Evolutionary conservation across 2,888 invertebrate genomes (phyloP).

Genomic region (Byasa hedistus): DNA sequence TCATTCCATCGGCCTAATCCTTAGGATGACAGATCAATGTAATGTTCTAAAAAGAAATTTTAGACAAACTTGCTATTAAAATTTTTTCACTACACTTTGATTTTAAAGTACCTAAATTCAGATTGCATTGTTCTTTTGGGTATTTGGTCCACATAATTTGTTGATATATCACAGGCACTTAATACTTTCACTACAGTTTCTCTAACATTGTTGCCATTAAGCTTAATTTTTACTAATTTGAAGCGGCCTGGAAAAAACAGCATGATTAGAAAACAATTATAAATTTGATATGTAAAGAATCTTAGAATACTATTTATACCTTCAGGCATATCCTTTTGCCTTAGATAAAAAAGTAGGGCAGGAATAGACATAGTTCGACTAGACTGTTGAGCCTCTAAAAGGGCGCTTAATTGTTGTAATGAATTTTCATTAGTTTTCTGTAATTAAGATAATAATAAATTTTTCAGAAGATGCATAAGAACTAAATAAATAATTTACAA

Average conservation of each 20-base stretch:
- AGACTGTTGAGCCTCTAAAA: slow-evolving; percentile 88
- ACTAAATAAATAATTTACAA: too few species aligned
- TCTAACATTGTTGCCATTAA: slow-evolving; percentile 84
- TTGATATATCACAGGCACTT: slow-evolving; percentile 89
- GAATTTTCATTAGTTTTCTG: slow-evolving; percentile 94
- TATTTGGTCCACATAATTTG: slow-evolving; percentile 91
- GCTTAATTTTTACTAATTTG: slow-evolving; percentile 85
- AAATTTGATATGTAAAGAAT: neutral
- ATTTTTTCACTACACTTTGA: neutral
- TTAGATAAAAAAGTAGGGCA: slow-evolving; percentile 88
- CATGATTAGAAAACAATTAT: neutral
- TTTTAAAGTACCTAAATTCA: slow-evolving; percentile 49
- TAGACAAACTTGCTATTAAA: neutral
- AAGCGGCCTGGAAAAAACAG: slow-evolving; percentile 80
- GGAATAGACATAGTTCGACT: slow-evolving; percentile 81
- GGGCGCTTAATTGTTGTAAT: slow-evolving; percentile 90
- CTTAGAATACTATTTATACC: slow-evolving; percentile 44
- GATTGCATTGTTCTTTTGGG: slow-evolving; percentile 54
- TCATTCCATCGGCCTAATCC: too few species aligned
- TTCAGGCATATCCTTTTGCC: slow-evolving; percentile 82
- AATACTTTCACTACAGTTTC: slow-evolving; percentile 88
- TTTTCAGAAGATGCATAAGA: too few species aligned
- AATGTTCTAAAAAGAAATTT: neutral
- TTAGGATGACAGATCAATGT: neutral
- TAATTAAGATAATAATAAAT: slow-evolving; percentile 43